Percentiles rank a stretch among this genome's conserved stretches.
Evolutionary conservation across 37 sponge, comb jelly and placozoan genomes (phyloP).

Genomic region (Halichondria panicea): DNA sequence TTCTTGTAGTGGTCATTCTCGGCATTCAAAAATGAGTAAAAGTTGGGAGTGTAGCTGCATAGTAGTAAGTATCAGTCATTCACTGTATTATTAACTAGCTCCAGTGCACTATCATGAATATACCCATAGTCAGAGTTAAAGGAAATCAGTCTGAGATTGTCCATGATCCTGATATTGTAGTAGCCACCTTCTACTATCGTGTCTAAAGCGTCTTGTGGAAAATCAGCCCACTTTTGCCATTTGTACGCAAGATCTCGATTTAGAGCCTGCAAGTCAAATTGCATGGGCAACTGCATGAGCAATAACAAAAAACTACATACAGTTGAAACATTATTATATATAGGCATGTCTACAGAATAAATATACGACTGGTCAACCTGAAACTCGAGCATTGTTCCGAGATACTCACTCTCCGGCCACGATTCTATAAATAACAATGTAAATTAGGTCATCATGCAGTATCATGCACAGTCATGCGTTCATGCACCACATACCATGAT

Average conservation of each 20-base stretch:
- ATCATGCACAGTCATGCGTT: neutral
- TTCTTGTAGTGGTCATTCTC: conserved; percentile 16
- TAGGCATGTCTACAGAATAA: neutral
- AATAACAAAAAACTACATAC: neutral
- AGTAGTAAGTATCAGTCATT: neutral
- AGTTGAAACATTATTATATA: neutral
- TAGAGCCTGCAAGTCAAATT: conserved; percentile 44
- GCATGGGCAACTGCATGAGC: neutral
- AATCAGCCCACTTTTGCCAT: conserved; percentile 55
- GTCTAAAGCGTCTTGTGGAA: conserved; percentile 27
- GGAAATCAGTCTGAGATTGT: conserved; percentile 57
- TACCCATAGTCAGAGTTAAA: conserved; percentile 81
- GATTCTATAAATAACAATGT: conserved; percentile 27
- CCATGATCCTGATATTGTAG: conserved; percentile 53
- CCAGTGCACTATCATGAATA: neutral
- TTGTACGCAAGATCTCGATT: conserved; percentile 36
- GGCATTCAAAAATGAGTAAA: conserved; percentile 70
- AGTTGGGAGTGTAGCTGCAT: conserved; percentile 55
- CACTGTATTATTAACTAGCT: neutral
- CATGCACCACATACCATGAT: conserved; percentile 54
- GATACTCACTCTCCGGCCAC: conserved; percentile 73
- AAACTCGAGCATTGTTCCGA: conserved; percentile 26
- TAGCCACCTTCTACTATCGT: conserved; percentile 61
- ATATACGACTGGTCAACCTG: conserved; percentile 6
- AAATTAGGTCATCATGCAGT: neutral